Percentiles rank a stretch among this genome's conserved stretches.
phyloP scores from a whole-genome alignment of 2,113 vertebrate species.

The Meriones unguiculatus region DNA sequence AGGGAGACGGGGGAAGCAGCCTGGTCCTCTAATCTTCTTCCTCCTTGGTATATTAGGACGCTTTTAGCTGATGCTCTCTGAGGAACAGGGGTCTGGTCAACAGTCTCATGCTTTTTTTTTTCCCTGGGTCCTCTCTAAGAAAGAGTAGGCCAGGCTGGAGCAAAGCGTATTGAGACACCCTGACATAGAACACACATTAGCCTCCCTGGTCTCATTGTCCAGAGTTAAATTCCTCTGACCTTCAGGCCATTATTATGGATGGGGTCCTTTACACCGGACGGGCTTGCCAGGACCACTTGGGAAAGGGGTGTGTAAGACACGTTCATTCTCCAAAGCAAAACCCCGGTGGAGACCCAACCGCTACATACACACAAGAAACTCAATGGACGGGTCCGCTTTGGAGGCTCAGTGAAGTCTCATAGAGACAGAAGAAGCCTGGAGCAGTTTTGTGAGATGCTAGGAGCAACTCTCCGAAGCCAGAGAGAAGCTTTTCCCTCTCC shows the following conservation, averaged over 20 bases:
- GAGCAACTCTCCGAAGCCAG: conserved; percentile 74
- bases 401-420: conserved; percentile 57
- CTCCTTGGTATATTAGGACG: background rate
- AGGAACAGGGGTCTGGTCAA: background rate
- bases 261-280: conserved; percentile 23
- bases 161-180: background rate
- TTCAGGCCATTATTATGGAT: background rate
- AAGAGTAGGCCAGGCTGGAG: background rate
- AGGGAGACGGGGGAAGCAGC: background rate
- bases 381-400: conserved; percentile 1
- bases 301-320: background rate
- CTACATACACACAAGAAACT: background rate
- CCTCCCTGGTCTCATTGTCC: background rate
- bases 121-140: background rate
- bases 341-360: too few species aligned
- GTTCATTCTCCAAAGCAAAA: conserved; percentile 7
- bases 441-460: background rate
- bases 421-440: conserved; percentile 48
- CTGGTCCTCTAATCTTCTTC: background rate
- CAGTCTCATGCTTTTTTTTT: background rate
- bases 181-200: background rate
- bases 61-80: background rate
- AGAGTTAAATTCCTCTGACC: background rate
- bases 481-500: conserved; percentile 49
- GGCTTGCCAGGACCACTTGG: background rate